phyloP scores from a whole-genome alignment of 2,113 vertebrate genomes.

The Burhinus bistriatus region DNA sequence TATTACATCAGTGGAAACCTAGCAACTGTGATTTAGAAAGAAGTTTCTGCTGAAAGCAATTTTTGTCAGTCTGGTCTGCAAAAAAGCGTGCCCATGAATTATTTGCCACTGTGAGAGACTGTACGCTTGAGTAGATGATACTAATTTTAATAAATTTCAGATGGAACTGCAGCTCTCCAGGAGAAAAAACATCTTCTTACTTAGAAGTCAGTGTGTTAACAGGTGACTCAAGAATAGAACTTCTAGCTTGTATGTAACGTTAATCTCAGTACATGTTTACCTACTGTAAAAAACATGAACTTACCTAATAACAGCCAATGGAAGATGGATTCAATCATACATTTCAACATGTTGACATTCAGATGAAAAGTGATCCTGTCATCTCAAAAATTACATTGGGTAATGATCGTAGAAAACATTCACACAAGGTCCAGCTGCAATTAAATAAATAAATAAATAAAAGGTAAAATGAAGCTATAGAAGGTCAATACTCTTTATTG shows the following conservation, averaged over 20 bases:
- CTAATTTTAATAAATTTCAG: neutral
- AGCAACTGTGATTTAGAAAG: neutral
- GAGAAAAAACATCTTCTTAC: neutral
- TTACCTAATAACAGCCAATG: neutral
- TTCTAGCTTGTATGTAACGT: neutral
- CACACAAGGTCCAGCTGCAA: neutral
- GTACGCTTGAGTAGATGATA: neutral
- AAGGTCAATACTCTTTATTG: neutral
- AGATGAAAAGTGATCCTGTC: neutral
- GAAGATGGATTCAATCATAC: neutral
- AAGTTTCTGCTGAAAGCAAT: neutral
- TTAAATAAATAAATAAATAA: neutral
- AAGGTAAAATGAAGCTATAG: neutral
- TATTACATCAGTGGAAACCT: neutral
- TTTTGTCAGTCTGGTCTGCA: neutral
- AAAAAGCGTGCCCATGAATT: neutral
- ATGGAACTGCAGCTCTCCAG: neutral
- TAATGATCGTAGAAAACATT: neutral
- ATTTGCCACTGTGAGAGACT: neutral
- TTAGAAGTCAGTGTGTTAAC: neutral
- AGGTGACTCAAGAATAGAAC: neutral
- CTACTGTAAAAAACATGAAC: neutral
- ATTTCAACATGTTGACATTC: neutral
- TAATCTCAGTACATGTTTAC: neutral
- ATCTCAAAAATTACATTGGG: neutral